These are phyloP conservation scores for Bolinopsis microptera DNA, from an alignment of 37 sponge, comb jelly and placozoan genomes.

Conservation along the genomic window DNA sequence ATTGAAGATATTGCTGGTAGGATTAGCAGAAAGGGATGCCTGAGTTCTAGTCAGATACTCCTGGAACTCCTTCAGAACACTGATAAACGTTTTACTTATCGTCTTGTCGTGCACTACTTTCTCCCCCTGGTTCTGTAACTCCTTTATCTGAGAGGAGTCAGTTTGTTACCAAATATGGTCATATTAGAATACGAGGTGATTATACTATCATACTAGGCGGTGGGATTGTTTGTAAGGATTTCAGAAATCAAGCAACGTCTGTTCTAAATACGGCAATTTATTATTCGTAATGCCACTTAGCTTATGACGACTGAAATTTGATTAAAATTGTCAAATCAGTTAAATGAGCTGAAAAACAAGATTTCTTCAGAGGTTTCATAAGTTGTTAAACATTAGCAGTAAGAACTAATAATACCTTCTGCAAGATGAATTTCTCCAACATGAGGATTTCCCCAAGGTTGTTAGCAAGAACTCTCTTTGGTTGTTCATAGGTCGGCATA, in stretches of 20 bases:
- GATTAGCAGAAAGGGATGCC: slow-evolving; percentile 10
- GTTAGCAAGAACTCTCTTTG: slow-evolving; percentile 28
- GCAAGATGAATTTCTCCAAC: slow-evolving; percentile 38
- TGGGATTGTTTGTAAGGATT: neutral
- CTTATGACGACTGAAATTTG: neutral
- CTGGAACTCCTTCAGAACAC: neutral
- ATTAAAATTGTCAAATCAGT: neutral
- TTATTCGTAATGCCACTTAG: too few relatives aligned
- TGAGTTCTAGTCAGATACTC: slow-evolving; percentile 8
- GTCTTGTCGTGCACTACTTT: neutral
- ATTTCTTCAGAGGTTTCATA: too few relatives aligned
- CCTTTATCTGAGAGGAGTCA: neutral
- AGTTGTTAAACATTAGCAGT: too few relatives aligned
- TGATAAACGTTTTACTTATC: slow-evolving; percentile 12
- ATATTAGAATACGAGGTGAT: neutral
- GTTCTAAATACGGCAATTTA: too few relatives aligned
- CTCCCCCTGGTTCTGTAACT: slow-evolving; percentile 3
- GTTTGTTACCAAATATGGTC: neutral
- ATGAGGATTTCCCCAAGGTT: slow-evolving; percentile 48
- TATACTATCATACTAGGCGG: neutral
- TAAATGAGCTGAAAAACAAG: too few relatives aligned
- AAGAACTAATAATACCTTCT: slow-evolving; percentile 31
- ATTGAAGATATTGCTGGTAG: slow-evolving; percentile 26
- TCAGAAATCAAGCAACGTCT: too few relatives aligned
- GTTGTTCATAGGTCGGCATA: slow-evolving; percentile 52